Evolutionary conservation across 2,888 invertebrate species (phyloP).

Genomic region (Mesodorylaimus sp.): DNA sequence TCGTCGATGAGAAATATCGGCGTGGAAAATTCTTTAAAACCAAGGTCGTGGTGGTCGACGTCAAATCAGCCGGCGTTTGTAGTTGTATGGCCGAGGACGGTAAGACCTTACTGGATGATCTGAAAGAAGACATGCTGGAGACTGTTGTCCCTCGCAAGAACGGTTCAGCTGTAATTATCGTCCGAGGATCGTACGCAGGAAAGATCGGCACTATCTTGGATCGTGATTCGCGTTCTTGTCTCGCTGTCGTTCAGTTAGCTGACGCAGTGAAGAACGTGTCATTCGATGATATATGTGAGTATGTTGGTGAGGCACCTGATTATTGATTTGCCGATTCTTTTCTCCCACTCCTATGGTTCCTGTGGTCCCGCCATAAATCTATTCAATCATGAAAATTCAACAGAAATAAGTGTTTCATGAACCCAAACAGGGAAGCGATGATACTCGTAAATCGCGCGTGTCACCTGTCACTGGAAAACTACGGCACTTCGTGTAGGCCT

Average conservation of each 20-base stretch:
- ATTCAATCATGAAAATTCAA: too few relatives aligned
- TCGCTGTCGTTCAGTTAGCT: background rate
- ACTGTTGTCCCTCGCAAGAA: background rate
- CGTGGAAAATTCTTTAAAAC: constrained; percentile 29
- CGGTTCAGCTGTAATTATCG: background rate
- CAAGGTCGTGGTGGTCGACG: constrained; percentile 30
- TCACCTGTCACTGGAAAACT: too few relatives aligned
- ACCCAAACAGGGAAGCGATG: too few relatives aligned
- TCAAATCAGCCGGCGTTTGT: constrained; percentile 25
- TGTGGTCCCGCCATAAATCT: too few relatives aligned
- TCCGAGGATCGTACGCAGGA: background rate
- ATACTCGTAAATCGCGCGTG: too few relatives aligned
- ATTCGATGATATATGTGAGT: constrained; percentile 8
- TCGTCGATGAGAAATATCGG: constrained; percentile 30
- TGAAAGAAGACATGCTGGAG: background rate
- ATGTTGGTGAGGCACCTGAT: background rate
- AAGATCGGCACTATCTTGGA: background rate
- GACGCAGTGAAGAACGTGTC: background rate
- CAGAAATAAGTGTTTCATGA: too few relatives aligned
- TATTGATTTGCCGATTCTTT: too few relatives aligned
- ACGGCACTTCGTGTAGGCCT: too few relatives aligned
- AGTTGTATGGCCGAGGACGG: constrained; percentile 29
- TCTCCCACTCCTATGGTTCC: too few relatives aligned
- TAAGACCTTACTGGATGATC: background rate
- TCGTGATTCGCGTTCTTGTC: background rate